Evolutionary conservation across 1,140 invertebrate species (phyloP).

Genomic region (Drosophila teissieri): DNA sequence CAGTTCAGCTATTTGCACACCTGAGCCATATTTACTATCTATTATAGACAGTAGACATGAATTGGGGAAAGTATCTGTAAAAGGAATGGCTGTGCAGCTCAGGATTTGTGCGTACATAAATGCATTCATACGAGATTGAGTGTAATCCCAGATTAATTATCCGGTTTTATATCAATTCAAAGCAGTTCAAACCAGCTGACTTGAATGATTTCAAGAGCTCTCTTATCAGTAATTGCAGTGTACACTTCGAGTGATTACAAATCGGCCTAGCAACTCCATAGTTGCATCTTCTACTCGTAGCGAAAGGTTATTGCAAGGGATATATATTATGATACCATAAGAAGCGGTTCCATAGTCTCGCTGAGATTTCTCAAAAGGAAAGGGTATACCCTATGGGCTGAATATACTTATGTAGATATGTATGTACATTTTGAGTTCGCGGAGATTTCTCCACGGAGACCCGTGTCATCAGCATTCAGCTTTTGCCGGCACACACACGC

Average conservation of each 20-base stretch:
- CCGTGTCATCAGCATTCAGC: slow-evolving; percentile 8
- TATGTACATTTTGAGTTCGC: neutral
- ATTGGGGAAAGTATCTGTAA: no score
- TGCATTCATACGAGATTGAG: no score
- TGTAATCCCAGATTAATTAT: neutral
- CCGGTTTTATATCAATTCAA: neutral
- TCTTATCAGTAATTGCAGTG: slow-evolving; percentile 3
- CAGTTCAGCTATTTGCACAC: no score
- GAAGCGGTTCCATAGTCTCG: no score
- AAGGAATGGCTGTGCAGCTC: neutral
- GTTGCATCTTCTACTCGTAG: neutral
- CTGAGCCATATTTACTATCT: no score
- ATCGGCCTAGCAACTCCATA: neutral
- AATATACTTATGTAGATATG: no score
- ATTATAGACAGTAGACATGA: no score
- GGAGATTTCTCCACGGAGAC: neutral
- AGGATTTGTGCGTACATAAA: no score
- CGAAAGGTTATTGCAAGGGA: no score
- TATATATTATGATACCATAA: no score
- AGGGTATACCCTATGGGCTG: neutral
- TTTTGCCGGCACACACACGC: slow-evolving; percentile 7
- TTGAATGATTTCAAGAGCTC: neutral
- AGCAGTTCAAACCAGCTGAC: neutral
- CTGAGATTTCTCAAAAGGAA: neutral
- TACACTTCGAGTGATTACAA: neutral